phyloP scores from a whole-genome alignment of 2,888 invertebrate genomes.

The Volucella inflata region DNA sequence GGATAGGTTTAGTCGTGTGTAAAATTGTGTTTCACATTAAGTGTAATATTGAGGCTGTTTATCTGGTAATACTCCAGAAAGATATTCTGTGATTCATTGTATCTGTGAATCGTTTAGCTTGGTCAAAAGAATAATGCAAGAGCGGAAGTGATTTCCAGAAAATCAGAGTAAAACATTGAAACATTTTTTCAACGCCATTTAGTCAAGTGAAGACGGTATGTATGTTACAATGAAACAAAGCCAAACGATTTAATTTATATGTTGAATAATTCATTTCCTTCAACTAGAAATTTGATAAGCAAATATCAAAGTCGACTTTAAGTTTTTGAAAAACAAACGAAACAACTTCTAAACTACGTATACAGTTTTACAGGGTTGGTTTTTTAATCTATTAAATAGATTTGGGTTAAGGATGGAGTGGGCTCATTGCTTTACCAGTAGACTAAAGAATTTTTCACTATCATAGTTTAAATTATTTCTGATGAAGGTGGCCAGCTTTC shows the following conservation, averaged over 20 bases:
- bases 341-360: no score
- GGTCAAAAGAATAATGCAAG: slow-evolving; percentile 2
- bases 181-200: neutral
- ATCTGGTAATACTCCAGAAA: slow-evolving; percentile 11
- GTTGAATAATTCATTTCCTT: no score
- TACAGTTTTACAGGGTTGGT: neutral
- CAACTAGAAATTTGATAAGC: no score
- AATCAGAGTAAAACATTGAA: neutral
- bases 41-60: slow-evolving; percentile 20
- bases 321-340: no score
- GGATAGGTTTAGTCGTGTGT: slow-evolving; percentile 24
- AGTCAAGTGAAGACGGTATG: slow-evolving; percentile 1
- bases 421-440: no score
- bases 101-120: slow-evolving; percentile 7
- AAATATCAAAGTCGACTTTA: no score
- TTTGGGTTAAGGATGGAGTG: no score
- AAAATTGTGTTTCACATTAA: slow-evolving; percentile 13
- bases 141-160: slow-evolving; percentile 26
- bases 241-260: no score
- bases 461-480: no score
- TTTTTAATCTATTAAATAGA: no score
- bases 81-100: neutral
- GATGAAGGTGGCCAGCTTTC: no score
- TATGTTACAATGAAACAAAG: neutral
- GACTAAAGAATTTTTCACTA: no score